These are phyloP conservation scores for Drosophila truncata DNA, from an alignment of 1,140 invertebrate genomes.

Conservation along the genomic window DNA sequence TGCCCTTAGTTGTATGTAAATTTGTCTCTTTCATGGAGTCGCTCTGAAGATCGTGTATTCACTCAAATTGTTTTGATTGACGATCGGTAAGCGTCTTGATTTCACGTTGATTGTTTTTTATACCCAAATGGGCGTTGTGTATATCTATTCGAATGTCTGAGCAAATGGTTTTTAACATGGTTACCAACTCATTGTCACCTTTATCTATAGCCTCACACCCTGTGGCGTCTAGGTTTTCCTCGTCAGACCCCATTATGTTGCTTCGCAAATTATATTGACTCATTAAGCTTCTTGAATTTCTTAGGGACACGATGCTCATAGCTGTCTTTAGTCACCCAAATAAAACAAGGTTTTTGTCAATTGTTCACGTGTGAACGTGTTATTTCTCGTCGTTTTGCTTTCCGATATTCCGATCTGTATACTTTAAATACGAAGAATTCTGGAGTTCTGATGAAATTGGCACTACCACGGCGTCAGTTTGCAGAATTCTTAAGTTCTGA, in stretches of 20 bases:
- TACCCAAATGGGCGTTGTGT: background rate
- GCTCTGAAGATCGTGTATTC: background rate
- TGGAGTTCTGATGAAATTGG: no score
- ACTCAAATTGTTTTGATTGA: background rate
- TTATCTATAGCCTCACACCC: background rate
- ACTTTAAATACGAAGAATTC: no score
- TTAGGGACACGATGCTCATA: conserved; percentile 5
- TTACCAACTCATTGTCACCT: background rate
- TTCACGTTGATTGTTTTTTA: background rate
- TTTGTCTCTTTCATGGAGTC: background rate
- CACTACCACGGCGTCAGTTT: no score
- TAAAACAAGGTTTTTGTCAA: background rate
- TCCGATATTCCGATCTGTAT: no score
- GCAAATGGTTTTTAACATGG: no score
- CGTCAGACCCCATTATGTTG: background rate
- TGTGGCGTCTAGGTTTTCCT: background rate
- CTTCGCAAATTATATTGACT: conserved; percentile 2
- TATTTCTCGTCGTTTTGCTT: no score
- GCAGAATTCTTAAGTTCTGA: no score
- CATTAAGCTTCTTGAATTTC: background rate
- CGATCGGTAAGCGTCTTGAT: background rate
- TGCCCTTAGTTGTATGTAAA: background rate
- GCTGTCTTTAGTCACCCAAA: background rate
- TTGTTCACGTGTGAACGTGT: no score
- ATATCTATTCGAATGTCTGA: background rate